phyloP scores from a whole-genome alignment of 2,797 vertebrate genomes.

The Lophius americanus region DNA sequence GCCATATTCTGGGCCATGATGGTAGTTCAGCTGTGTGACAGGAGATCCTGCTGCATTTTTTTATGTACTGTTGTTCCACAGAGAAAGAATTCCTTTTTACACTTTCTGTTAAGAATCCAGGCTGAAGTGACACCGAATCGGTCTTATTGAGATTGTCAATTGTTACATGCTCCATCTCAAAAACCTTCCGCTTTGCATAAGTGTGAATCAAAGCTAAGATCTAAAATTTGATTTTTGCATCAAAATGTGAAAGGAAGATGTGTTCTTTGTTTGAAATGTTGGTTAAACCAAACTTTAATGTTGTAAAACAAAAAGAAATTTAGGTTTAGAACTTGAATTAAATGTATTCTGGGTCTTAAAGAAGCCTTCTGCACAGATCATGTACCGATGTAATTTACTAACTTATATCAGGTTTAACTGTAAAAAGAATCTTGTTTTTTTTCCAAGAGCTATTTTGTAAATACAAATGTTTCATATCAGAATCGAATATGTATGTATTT shows the following conservation, averaged over 20 bases:
- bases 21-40: conserved; percentile 93
- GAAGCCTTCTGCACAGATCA: conserved; percentile 70
- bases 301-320: conserved; percentile 48
- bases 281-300: not conserved
- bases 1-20: conserved; percentile 98
- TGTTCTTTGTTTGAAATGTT: conserved; percentile 9
- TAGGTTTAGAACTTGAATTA: conserved; percentile 55
- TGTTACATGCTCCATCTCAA: conserved; percentile 51
- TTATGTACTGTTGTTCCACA: conserved; percentile 14
- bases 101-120: conserved; percentile 9
- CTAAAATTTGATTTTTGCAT: too few species aligned
- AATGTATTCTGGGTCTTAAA: conserved; percentile 46
- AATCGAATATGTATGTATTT: conserved; percentile 85
- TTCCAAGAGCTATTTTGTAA: conserved; percentile 77
- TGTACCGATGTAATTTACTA: conserved; percentile 77
- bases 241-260: conserved; percentile 15
- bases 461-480: conserved; percentile 83
- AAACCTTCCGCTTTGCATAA: conserved; percentile 3
- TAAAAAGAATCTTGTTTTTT: conserved; percentile 64
- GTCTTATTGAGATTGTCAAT: conserved; percentile 29
- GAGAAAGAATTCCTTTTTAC: conserved; percentile 9
- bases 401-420: conserved; percentile 80
- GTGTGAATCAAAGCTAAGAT: conserved; percentile 29
- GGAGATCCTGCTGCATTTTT: conserved; percentile 29
- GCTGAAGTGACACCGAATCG: conserved; percentile 3